phyloP scores from a whole-genome alignment of 2,888 invertebrate genomes.

The Sphinx pinastri region DNA sequence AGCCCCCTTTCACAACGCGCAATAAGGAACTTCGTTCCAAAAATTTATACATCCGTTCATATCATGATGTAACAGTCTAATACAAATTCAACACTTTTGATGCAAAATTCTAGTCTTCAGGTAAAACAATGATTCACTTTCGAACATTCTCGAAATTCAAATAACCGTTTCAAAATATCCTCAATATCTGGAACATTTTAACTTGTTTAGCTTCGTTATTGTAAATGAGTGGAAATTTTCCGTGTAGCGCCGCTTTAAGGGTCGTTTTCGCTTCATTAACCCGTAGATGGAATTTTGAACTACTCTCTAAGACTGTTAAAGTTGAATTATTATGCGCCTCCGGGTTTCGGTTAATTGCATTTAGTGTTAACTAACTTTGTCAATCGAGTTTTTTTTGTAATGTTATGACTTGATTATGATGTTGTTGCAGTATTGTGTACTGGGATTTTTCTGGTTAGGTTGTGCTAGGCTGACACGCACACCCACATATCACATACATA shows the following conservation, averaged over 20 bases:
- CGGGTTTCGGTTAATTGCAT: slow-evolving; percentile 9
- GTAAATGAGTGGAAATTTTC: slow-evolving; percentile 8
- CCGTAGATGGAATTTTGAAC: slow-evolving; percentile 30
- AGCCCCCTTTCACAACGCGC: too few relatives aligned
- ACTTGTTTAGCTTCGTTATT: slow-evolving; percentile 19
- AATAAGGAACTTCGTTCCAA: too few relatives aligned
- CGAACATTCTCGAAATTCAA: not conserved
- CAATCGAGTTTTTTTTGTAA: not conserved
- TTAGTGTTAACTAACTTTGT: slow-evolving; percentile 9
- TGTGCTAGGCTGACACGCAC: too few relatives aligned
- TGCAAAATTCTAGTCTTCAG: not conserved
- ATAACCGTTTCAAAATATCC: not conserved
- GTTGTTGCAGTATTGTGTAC: too few relatives aligned
- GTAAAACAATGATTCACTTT: too few relatives aligned
- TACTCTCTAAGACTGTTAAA: slow-evolving; percentile 31
- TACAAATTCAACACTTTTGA: too few relatives aligned
- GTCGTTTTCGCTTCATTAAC: slow-evolving; percentile 30
- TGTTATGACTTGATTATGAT: not conserved
- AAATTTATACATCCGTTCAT: too few relatives aligned
- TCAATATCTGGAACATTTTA: slow-evolving; percentile 11
- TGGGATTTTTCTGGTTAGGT: too few relatives aligned
- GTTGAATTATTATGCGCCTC: slow-evolving; percentile 28
- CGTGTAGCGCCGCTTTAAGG: slow-evolving; percentile 25
- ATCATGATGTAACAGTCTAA: too few relatives aligned
- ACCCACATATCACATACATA: too few relatives aligned